Percentiles rank a stretch among this genome's conserved stretches.
Conservation (phyloP, 2,113 vertebrate species). For the Vombatus ursinus region DNA sequence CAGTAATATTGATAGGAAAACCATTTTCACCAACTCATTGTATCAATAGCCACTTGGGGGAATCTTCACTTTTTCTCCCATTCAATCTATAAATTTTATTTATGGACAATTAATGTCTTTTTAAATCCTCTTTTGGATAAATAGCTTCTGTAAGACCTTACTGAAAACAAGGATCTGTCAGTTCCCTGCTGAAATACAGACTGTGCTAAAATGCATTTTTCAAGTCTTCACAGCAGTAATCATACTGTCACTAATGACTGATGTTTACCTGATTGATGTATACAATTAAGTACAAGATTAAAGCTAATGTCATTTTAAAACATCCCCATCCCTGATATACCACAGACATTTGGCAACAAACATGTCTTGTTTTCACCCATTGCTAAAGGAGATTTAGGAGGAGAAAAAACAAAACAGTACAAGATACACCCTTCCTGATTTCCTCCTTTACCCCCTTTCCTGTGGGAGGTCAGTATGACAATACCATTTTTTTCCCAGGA, state of each 20-base stretch:
- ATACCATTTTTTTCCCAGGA: not conserved
- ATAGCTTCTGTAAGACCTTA: not conserved
- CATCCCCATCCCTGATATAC: not conserved
- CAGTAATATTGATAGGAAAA: not conserved
- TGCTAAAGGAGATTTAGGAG: not conserved
- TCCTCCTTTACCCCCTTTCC: too few relatives aligned
- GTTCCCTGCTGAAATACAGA: not conserved
- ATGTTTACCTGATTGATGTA: not conserved
- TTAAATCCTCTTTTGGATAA: conserved; percentile 8
- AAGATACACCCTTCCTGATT: not conserved
- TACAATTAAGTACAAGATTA: not conserved
- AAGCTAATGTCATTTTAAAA: not conserved
- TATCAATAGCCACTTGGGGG: not conserved
- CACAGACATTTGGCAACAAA: not conserved
- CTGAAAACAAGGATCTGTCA: not conserved
- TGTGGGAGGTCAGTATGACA: not conserved
- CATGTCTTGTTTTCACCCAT: not conserved
- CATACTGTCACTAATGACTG: not conserved
- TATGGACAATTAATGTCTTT: not conserved
- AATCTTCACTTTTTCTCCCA: not conserved
- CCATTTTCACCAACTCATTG: not conserved
- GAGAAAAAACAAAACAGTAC: too few relatives aligned
- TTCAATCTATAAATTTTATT: not conserved
- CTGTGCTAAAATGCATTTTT: not conserved
- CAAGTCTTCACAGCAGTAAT: not conserved